Evolutionary conservation across 2,888 invertebrate species (phyloP).

Genomic region (Amorpha juglandis): DNA sequence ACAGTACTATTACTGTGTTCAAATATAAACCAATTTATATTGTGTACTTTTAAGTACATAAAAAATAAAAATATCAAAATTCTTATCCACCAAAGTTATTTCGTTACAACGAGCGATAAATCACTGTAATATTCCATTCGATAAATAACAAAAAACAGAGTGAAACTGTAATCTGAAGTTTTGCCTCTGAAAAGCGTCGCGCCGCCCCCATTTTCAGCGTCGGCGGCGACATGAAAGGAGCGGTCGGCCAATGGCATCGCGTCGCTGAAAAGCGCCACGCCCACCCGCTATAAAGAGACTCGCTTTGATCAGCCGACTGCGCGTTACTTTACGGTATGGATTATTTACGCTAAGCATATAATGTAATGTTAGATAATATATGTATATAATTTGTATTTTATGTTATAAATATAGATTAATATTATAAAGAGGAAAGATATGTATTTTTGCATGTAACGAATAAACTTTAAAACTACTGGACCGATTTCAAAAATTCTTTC

Average conservation of each 20-base stretch:
- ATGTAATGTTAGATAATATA: too few species aligned
- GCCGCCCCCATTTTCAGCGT: constrained; percentile 69
- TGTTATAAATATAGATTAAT: too few species aligned
- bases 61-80: background rate
- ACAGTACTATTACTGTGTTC: too few species aligned
- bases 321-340: constrained; percentile 10
- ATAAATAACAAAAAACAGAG: constrained; percentile 49
- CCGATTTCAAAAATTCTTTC: too few species aligned
- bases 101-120: constrained; percentile 37
- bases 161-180: constrained; percentile 47
- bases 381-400: background rate
- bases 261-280: constrained; percentile 78
- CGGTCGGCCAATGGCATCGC: constrained; percentile 61
- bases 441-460: too few species aligned
- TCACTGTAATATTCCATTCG: constrained; percentile 38
- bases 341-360: constrained; percentile 4
- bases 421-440: too few species aligned
- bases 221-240: constrained; percentile 58
- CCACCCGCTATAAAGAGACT: constrained; percentile 78
- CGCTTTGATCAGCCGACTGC: constrained; percentile 55
- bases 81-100: constrained; percentile 7
- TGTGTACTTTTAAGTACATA: background rate
- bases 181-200: constrained; percentile 70
- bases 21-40: too few species aligned
- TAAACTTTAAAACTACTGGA: too few species aligned